Evolutionary conservation across 2,113 vertebrate species (phyloP).

Genomic region (Heterocephalus glaber): DNA sequence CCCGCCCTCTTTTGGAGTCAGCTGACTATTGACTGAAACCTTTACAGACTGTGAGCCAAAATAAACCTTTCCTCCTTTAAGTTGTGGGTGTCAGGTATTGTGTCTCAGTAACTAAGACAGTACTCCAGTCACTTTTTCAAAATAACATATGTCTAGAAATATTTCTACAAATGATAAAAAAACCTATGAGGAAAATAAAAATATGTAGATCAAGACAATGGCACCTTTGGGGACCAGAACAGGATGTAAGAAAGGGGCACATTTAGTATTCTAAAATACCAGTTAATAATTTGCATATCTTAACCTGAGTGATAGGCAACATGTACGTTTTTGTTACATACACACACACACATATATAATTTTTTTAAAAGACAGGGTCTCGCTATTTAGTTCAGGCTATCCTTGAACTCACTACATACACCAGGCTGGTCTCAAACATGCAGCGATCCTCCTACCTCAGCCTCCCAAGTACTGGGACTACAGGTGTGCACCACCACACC

Average conservation of each 20-base stretch:
- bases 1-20: background rate
- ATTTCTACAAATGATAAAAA: background rate
- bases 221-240: background rate
- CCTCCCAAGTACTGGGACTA: background rate
- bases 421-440: background rate
- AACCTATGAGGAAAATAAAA: slow-evolving; percentile 13
- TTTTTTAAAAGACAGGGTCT: background rate
- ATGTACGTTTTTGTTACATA: background rate
- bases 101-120: background rate
- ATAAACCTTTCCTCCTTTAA: background rate
- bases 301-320: background rate
- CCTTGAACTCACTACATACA: background rate
- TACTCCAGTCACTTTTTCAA: background rate
- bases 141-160: background rate
- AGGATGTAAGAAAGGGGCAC: background rate
- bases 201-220: background rate
- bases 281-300: background rate
- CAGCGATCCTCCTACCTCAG: background rate
- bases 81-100: background rate
- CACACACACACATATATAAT: no score
- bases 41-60: background rate
- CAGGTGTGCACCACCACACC: background rate
- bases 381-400: background rate
- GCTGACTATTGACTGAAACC: background rate
- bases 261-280: background rate